These are phyloP conservation scores for Ectemnius cavifrons DNA, from an alignment of 2,888 invertebrate species.

Conservation along the genomic window DNA sequence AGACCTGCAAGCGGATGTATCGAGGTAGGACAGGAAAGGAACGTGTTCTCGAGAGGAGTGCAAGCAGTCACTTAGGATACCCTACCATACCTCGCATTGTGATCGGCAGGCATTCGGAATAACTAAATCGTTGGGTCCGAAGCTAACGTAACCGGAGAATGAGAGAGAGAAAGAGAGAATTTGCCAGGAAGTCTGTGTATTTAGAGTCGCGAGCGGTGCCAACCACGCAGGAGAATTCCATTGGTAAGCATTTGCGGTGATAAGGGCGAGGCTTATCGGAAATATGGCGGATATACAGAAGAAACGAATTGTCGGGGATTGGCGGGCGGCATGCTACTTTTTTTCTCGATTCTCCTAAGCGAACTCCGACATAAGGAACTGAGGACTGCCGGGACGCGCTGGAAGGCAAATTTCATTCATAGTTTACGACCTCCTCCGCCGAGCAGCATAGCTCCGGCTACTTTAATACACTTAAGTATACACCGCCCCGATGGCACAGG, in stretches of 20 bases:
- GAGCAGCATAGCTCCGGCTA: too few relatives aligned
- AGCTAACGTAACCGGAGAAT: slow-evolving; percentile 24
- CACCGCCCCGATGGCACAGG: too few relatives aligned
- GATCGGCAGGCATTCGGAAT: background rate
- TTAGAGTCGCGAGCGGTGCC: slow-evolving; percentile 32
- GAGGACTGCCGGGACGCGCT: slow-evolving; percentile 26
- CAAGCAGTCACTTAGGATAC: background rate
- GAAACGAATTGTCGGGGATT: slow-evolving; percentile 44
- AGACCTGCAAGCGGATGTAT: too few relatives aligned
- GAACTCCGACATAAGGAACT: slow-evolving; percentile 4
- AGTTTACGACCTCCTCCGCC: slow-evolving; percentile 28
- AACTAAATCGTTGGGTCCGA: slow-evolving; percentile 30
- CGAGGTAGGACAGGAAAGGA: too few relatives aligned
- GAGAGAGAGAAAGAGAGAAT: slow-evolving; percentile 11
- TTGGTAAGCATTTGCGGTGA: slow-evolving; percentile 24
- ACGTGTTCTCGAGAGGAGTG: background rate
- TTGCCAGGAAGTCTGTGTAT: slow-evolving; percentile 25
- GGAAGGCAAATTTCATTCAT: slow-evolving; percentile 20
- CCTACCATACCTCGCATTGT: background rate
- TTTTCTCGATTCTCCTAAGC: slow-evolving; percentile 26
- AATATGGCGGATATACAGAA: slow-evolving; percentile 28
- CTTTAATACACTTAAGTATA: too few relatives aligned
- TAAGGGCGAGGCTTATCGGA: slow-evolving; percentile 41
- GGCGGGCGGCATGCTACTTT: slow-evolving; percentile 25
- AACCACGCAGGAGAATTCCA: slow-evolving; percentile 37